phyloP scores from a whole-genome alignment of 2,113 vertebrate genomes.

The Actinemys pallida region DNA sequence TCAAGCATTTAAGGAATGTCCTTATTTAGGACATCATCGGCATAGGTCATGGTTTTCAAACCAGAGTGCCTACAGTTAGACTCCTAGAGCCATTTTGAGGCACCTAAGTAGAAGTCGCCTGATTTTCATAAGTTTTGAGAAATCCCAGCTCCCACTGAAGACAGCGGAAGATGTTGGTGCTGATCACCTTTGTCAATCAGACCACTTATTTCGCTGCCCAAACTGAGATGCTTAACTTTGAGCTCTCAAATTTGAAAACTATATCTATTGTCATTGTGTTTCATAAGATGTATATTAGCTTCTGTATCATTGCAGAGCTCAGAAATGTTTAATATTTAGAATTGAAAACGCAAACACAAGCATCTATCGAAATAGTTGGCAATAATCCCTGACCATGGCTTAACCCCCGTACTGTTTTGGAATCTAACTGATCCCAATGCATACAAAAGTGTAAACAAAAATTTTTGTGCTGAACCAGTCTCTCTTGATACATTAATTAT shows the following conservation, averaged over 20 bases:
- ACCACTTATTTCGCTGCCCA: neutral
- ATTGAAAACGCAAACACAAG: neutral
- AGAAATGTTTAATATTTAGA: neutral
- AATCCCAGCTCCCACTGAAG: neutral
- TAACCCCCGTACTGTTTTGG: neutral
- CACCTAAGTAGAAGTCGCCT: neutral
- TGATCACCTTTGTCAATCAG: neutral
- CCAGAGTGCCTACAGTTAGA: neutral
- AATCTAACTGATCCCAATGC: no score
- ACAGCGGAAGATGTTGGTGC: neutral
- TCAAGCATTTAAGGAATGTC: neutral
- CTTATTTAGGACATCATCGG: neutral
- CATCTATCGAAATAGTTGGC: neutral
- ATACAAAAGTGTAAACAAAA: no score
- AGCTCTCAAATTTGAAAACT: neutral
- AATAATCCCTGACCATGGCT: neutral
- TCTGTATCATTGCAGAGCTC: neutral
- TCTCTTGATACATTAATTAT: no score
- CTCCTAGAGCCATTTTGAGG: neutral
- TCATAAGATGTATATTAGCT: neutral
- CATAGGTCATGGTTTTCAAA: neutral
- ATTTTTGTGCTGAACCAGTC: no score
- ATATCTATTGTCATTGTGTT: neutral
- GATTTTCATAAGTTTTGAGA: neutral
- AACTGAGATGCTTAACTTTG: neutral